A percentile compares a stretch with the other conserved stretches of the same genome.
These are phyloP conservation scores for Leptoclinus maculatus DNA, from an alignment of 2,797 vertebrate species.

Conservation along the genomic window DNA sequence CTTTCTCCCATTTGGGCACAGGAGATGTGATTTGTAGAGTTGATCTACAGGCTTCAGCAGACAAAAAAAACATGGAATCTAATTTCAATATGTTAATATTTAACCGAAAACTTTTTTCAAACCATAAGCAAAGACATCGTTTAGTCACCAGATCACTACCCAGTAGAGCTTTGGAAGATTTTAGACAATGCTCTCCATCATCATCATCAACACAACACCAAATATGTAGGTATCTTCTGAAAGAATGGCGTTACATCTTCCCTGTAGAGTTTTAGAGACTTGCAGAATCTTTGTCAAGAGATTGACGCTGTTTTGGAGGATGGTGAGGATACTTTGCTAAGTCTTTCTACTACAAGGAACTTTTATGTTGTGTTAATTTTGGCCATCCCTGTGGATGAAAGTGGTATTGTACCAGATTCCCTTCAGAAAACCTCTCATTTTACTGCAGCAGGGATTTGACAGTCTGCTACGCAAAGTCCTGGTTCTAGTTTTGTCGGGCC, in stretches of 20 bases:
- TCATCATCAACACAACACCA: not conserved
- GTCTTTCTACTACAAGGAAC: no score
- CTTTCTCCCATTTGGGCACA: not conserved
- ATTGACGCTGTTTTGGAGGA: not conserved
- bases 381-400: no score
- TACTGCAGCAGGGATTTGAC: no score
- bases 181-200: not conserved
- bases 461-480: no score
- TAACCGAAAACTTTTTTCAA: not conserved
- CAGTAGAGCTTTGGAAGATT: not conserved
- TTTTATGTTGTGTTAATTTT: no score
- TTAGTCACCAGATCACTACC: not conserved
- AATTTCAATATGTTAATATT: not conserved
- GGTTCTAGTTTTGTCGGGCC: no score
- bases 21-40: no score
- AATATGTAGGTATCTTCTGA: not conserved
- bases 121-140: not conserved
- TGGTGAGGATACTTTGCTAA: not conserved
- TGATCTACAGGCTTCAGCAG: no score
- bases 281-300: no score
- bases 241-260: not conserved
- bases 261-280: not conserved
- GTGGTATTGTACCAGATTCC: no score
- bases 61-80: not conserved
- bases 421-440: no score